Conservation (phyloP, 2,113 vertebrate species). For the Manacus vitellinus region DNA sequence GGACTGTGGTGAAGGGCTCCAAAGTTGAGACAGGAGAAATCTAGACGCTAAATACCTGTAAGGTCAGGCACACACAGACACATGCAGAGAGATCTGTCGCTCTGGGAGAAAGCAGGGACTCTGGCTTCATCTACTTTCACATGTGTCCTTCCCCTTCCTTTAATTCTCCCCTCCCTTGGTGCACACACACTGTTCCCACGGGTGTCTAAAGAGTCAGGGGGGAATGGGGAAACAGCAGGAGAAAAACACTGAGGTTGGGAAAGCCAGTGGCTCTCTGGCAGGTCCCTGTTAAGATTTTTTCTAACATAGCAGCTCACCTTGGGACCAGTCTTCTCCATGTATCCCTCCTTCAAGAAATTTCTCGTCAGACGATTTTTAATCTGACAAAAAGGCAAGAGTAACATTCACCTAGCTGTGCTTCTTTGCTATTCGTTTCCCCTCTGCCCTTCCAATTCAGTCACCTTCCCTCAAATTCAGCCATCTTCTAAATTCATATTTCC, state of each 20-base stretch:
- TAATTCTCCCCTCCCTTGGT: conserved; percentile 44
- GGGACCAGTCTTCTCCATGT: conserved; percentile 94
- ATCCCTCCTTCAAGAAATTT: conserved; percentile 90
- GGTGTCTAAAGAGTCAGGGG: conserved; percentile 29
- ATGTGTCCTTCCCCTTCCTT: conserved; percentile 51
- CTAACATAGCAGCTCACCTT: conserved; percentile 70
- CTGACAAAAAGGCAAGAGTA: conserved; percentile 64
- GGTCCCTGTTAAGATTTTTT: background rate
- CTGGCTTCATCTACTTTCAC: conserved; percentile 41
- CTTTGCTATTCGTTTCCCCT: background rate
- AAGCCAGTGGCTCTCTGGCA: background rate
- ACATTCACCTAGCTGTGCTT: background rate
- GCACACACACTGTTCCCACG: background rate
- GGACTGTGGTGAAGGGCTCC: background rate
- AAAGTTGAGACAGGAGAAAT: conserved; percentile 25
- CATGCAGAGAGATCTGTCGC: conserved; percentile 16
- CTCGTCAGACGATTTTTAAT: conserved; percentile 84
- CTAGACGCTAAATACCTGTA: conserved; percentile 21
- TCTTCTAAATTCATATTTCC: background rate
- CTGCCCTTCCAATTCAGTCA: background rate
- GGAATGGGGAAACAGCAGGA: conserved; percentile 26
- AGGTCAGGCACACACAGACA: background rate
- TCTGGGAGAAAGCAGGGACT: conserved; percentile 47
- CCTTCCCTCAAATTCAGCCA: background rate
- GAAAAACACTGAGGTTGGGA: conserved; percentile 1